Evolutionary conservation across 1,140 invertebrate genomes (phyloP).

Genomic region (Aplysia californica): DNA sequence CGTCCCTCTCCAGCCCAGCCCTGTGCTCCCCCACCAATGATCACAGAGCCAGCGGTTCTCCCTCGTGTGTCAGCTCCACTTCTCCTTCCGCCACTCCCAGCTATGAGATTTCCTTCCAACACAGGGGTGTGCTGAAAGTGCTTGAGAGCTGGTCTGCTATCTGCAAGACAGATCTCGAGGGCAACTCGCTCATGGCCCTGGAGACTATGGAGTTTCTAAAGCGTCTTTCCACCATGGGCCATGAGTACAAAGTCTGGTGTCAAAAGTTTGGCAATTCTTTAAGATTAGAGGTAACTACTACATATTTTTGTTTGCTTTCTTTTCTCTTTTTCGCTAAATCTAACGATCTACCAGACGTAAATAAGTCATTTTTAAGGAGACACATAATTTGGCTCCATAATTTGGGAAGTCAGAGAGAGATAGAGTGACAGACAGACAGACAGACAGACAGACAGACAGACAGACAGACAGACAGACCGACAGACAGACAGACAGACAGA

Average conservation of each 20-base stretch:
- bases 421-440: too few relatives aligned
- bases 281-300: slow-evolving; percentile 55
- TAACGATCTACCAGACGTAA: too few relatives aligned
- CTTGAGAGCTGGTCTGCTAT: slow-evolving; percentile 63
- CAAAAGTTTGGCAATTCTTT: slow-evolving; percentile 53
- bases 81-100: slow-evolving; percentile 18
- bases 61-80: not conserved
- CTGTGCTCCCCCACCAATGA: slow-evolving; percentile 35
- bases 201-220: slow-evolving; percentile 65
- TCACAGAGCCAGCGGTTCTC: not conserved
- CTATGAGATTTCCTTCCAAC: slow-evolving; percentile 57
- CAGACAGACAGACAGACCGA: too few relatives aligned
- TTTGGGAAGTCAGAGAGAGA: too few relatives aligned
- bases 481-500: too few relatives aligned
- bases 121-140: slow-evolving; percentile 59
- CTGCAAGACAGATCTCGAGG: slow-evolving; percentile 59
- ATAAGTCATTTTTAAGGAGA: too few relatives aligned
- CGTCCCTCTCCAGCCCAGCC: slow-evolving; percentile 15
- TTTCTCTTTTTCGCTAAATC: not conserved
- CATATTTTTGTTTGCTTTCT: not conserved
- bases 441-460: too few relatives aligned
- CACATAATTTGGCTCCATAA: too few relatives aligned
- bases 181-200: slow-evolving; percentile 51
- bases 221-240: slow-evolving; percentile 61
- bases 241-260: slow-evolving; percentile 64